A percentile compares a stretch with the other conserved stretches of the same genome.
These are phyloP conservation scores for Cheilosia soror DNA, from an alignment of 2,888 invertebrate genomes.

Conservation along the genomic window DNA sequence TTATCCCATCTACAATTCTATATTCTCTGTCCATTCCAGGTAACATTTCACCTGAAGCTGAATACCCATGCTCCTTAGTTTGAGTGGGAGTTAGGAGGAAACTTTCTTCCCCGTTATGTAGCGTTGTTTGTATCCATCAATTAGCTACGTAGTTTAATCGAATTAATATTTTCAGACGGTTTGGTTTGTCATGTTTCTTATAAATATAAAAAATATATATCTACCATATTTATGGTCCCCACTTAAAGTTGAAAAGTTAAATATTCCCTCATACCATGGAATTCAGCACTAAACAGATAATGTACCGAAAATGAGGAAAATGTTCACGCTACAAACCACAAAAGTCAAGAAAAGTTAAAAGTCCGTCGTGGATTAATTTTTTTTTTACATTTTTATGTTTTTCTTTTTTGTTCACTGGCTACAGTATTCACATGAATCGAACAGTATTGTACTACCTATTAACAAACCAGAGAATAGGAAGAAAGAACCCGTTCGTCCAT, in stretches of 20 bases:
- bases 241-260: no score
- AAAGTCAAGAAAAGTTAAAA: conserved; percentile 26
- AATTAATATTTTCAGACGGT: not conserved
- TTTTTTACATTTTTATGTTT: conserved; percentile 3
- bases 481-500: conserved; percentile 19
- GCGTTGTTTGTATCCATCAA: no score
- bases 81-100: not conserved
- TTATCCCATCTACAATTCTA: conserved; percentile 28
- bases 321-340: conserved; percentile 13
- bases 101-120: not conserved
- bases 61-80: not conserved
- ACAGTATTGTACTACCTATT: conserved; percentile 7
- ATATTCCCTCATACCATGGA: no score
- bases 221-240: no score
- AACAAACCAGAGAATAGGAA: not conserved
- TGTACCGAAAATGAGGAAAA: not conserved
- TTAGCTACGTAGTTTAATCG: not conserved
- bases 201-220: no score
- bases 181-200: no score
- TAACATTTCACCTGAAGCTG: conserved; percentile 14
- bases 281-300: no score
- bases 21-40: conserved; percentile 28
- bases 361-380: not conserved
- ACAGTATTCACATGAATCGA: not conserved
- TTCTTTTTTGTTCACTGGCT: conserved; percentile 2